Evolutionary conservation across 2,888 invertebrate species (phyloP).

Genomic region (Diaperis boleti): DNA sequence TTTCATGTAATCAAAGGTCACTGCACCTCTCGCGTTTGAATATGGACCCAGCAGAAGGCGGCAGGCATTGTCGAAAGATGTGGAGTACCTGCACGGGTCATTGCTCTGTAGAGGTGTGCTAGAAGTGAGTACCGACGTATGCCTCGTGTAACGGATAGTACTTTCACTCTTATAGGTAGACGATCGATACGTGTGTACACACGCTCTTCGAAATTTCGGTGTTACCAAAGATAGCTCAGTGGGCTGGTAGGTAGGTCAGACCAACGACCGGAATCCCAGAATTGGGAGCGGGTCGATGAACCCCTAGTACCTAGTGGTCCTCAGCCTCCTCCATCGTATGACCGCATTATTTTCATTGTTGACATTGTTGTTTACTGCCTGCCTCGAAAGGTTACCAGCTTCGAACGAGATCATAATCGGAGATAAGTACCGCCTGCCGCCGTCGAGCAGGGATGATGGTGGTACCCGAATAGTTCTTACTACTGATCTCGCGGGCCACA

Average conservation of each 20-base stretch:
- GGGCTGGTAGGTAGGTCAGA: conserved; percentile 43
- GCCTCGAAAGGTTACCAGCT: conserved; percentile 23
- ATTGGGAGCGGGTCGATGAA: conserved; percentile 42
- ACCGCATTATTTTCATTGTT: conserved; percentile 43
- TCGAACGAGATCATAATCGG: not conserved
- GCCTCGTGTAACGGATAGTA: conserved; percentile 35
- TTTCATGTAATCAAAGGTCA: conserved; percentile 25
- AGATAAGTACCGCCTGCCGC: too few species aligned
- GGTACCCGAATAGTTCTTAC: too few species aligned
- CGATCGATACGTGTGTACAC: conserved; percentile 29
- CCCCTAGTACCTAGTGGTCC: conserved; percentile 37
- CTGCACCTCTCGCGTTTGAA: conserved; percentile 13
- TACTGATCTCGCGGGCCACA: too few species aligned
- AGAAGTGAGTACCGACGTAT: conserved; percentile 36
- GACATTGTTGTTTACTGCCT: conserved; percentile 36
- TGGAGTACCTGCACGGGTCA: conserved; percentile 32
- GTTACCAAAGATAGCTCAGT: conserved; percentile 24
- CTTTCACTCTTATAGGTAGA: conserved; percentile 47
- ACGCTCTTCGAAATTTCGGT: conserved; percentile 29
- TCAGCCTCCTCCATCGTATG: conserved; percentile 38
- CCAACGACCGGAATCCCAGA: conserved; percentile 42
- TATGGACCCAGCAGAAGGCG: conserved; percentile 4
- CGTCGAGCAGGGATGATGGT: too few species aligned
- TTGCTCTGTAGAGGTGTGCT: conserved; percentile 39
- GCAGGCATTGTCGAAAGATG: conserved; percentile 33